Evolutionary conservation across 2,113 vertebrate genomes (phyloP), one percentile per base, ranked within the genome.

Genomic region (Phodopus roborovskii): DNA sequence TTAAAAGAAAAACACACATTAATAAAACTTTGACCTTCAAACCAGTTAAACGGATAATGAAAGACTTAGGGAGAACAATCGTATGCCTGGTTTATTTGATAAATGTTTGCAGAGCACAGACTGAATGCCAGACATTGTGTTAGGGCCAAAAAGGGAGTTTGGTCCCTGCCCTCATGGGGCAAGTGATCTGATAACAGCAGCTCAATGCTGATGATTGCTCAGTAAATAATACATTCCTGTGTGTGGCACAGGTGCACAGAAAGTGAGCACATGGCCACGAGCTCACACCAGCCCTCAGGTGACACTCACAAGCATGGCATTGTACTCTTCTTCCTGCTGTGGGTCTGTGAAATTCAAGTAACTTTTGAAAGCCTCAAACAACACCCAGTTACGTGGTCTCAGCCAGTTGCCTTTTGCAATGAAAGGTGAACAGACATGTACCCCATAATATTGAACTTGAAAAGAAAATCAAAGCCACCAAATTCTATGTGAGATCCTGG

Each of bases 61-160:
- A 26, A 19, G 58, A 33, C 28, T 74, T 78, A 24, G 62, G 50
- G 30, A 91, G 36, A 95, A 83, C 26, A 96, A 48, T 39, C 17
- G 68, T 4, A 5, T 78, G 45, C 20, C 10, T 84, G 33, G 22
- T 74, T 88, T 94, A 73, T 75, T 56, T 73, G 75, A 24, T 70
- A 79, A 94, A 62, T 74, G 75, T 95, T 84, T 92, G 58, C 81
- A 92, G 70, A 62, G 33, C 12, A 39, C 50, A 89, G 22, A 62
- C 22, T 62, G 22, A 62, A 73, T 60, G 78, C 62, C 75, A 90
- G 10, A 9, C 2, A 42, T 64, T 3, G 2, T 16, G 26, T 75
- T 11, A 2, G 70, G 24, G 53, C 75, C 26, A 48, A 87, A 60
- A 73, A 83, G 24, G 6, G 22, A 73, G 22, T 48, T 26, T 42